Percentiles rank a stretch among this genome's conserved stretches.
Evolutionary conservation across 2,113 vertebrate genomes (phyloP).

Genomic region (Piaya cayana): DNA sequence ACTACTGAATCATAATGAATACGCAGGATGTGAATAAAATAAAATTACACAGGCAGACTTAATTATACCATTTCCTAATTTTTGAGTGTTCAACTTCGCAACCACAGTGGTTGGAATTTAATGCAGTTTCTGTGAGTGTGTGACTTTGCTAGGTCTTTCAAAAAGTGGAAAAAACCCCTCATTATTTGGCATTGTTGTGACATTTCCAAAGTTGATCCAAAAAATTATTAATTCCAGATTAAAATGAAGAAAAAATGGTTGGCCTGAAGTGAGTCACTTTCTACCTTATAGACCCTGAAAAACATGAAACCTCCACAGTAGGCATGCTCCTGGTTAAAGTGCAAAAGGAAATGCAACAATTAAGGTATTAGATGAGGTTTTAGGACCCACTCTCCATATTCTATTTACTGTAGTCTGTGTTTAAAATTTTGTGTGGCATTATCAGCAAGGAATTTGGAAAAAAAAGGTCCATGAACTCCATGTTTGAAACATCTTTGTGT

Average conservation of each 20-base stretch:
- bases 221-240: not conserved
- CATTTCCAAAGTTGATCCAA: not conserved
- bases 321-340: not conserved
- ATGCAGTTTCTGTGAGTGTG: not conserved
- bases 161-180: not conserved
- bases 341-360: not conserved
- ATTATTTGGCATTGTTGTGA: not conserved
- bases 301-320: accelerated
- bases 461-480: not conserved
- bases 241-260: not conserved
- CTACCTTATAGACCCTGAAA: not conserved
- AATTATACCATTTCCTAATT: constrained; percentile 1
- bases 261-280: not conserved
- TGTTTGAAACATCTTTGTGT: not conserved
- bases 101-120: not conserved
- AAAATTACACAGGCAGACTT: not conserved
- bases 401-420: not conserved
- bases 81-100: not conserved
- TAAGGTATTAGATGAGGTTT: not conserved
- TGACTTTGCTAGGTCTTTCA: not conserved
- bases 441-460: not conserved
- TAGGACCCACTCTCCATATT: not conserved
- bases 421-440: not conserved
- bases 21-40: constrained; percentile 15
- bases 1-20: not conserved